Evolutionary conservation across 2,888 invertebrate genomes (phyloP), one percentile per base, ranked within the genome.

Genomic region (Tetragonula carbonaria): DNA sequence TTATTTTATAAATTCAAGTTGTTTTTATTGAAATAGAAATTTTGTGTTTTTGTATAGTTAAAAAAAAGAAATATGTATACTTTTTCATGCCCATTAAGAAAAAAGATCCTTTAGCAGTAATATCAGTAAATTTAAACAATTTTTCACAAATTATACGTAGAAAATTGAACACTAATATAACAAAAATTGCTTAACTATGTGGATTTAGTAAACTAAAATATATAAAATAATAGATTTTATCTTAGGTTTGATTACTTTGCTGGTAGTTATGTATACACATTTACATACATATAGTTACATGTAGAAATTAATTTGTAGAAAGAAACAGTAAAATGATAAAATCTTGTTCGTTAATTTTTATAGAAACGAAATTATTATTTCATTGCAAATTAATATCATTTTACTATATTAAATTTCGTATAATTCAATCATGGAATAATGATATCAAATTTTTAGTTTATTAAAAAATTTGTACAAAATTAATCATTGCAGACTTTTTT

Each of bases 91-190:
- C 62, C 63, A 57, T 80, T 67, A 73, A 59, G 63, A 77, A 76
- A 53, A 82, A 68, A 65, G n/a, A 67, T 74, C 55, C 70, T 76
- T 86, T 77, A 74, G 62, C 38, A 78, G 67, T 77, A 77, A 80
- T 74, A 79, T 71, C 74, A 65, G 57, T 78, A 68, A 78, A 78
- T 67, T 66, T 78, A 68, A 78, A 73, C 59, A 68, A 70, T 81
- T 85, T 85, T 84, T 85, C 83, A 78, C 79, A 59, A 84, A 79
- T 65, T 75, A 68, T 50, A 85, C 38, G 71, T 80, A 84, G 66
- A 33, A 78, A 51, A 72, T 72, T 66, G 74, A 80, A 68, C 21
- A 66, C 51, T 75, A 68, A 68, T 78, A 28, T 78, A 71, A 78
- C 53, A 57, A 70, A 74, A 85, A 62, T 18, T 74, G 80, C 85